These are phyloP conservation scores for Crossocerus cetratus DNA, from an alignment of 2,888 invertebrate genomes.

Conservation along the genomic window DNA sequence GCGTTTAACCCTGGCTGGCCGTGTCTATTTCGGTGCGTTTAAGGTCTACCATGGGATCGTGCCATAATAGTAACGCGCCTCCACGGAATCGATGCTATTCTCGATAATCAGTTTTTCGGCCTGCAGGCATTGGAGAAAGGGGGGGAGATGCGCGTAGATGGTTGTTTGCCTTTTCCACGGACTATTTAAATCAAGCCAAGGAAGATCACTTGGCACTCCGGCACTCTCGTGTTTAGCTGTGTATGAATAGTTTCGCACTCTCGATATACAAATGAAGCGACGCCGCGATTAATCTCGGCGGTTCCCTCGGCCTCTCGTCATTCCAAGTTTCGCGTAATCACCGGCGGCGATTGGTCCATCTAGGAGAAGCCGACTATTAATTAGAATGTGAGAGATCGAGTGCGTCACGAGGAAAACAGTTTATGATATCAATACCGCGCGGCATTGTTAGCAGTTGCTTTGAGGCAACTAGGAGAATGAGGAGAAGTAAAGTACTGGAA, in stretches of 20 bases:
- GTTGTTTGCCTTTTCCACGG: neutral
- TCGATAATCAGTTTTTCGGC: neutral
- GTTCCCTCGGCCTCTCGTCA: neutral
- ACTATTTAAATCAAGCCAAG: conserved; percentile 1
- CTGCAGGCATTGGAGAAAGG: neutral
- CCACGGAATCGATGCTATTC: neutral
- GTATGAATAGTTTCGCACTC: neutral
- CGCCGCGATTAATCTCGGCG: neutral
- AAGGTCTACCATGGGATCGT: conserved; percentile 35
- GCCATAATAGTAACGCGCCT: conserved; percentile 25
- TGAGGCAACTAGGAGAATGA: too few species aligned
- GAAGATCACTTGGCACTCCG: conserved; percentile 2
- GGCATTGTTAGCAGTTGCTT: too few species aligned
- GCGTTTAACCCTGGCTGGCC: conserved; percentile 53
- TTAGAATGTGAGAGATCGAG: too few species aligned
- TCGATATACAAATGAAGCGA: neutral
- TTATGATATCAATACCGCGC: too few species aligned
- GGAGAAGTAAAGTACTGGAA: too few species aligned
- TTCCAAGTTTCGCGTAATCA: too few species aligned
- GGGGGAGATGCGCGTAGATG: neutral
- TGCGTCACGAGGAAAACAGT: too few species aligned
- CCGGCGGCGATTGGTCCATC: too few species aligned
- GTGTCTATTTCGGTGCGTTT: conserved; percentile 49
- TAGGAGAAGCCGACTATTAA: too few species aligned
- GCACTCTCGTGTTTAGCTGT: neutral